These are phyloP conservation scores for Apis cerana DNA, from an alignment of 1,140 invertebrate genomes.

Conservation along the genomic window DNA sequence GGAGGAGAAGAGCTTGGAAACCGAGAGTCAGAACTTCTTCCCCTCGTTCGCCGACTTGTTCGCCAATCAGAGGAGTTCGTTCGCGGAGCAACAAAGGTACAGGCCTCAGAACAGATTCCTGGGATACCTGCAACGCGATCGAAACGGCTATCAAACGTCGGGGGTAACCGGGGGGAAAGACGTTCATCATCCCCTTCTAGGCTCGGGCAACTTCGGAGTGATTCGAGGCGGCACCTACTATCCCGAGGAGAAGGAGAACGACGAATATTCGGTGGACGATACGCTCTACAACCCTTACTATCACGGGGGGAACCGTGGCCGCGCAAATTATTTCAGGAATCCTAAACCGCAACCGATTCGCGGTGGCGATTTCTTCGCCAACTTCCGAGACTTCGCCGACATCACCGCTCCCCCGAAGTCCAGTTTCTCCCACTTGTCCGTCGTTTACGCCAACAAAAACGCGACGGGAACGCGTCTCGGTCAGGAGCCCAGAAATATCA, in stretches of 20 bases:
- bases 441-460: conserved; percentile 91
- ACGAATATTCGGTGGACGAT: conserved; percentile 80
- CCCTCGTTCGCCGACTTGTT: conserved; percentile 81
- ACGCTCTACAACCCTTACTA: conserved; percentile 84
- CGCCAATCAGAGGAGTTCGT: conserved; percentile 74
- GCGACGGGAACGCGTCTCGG: conserved; percentile 69
- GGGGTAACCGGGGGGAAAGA: conserved; percentile 64
- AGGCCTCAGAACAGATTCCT: conserved; percentile 76
- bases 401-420: conserved; percentile 91
- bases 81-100: conserved; percentile 76
- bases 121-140: conserved; percentile 77
- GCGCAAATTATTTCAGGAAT: conserved; percentile 82
- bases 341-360: conserved; percentile 78
- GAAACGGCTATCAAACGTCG: conserved; percentile 65
- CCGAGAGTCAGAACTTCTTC: conserved; percentile 80
- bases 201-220: conserved; percentile 94
- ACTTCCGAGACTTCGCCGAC: conserved; percentile 94
- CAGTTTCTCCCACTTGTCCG: conserved; percentile 90
- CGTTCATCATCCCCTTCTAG: conserved; percentile 83
- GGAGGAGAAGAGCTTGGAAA: conserved; percentile 75
- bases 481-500: conserved; percentile 89
- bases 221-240: conserved; percentile 94
- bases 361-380: conserved; percentile 85
- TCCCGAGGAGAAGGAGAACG: conserved; percentile 82
- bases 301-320: conserved; percentile 85